phyloP scores from a whole-genome alignment of 2,888 invertebrate species.

The Camponotus fellah region DNA sequence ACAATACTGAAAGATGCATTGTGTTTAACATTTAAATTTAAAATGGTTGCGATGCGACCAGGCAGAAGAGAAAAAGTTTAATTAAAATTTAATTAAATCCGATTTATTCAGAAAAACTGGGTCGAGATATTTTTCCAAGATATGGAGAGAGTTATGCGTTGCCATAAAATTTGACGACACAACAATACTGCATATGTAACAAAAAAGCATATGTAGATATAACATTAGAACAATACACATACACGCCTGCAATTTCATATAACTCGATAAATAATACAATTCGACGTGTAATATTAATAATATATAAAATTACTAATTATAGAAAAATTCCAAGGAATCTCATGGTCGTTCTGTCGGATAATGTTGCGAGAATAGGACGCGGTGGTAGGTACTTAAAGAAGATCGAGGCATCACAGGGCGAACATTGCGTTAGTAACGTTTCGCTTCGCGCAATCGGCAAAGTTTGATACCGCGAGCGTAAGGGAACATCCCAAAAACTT shows the following conservation, averaged over 20 bases:
- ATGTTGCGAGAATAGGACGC: neutral
- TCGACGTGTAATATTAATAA: neutral
- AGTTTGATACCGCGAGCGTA: slow-evolving; percentile 53
- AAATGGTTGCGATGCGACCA: slow-evolving; percentile 5
- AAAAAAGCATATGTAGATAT: slow-evolving; percentile 10
- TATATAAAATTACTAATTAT: neutral
- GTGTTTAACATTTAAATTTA: slow-evolving; percentile 34
- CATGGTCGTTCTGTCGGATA: neutral
- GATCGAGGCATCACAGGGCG: slow-evolving; percentile 21
- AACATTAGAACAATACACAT: neutral
- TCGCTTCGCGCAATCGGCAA: slow-evolving; percentile 43
- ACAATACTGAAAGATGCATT: neutral
- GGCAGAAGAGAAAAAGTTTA: slow-evolving; percentile 21
- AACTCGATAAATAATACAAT: slow-evolving; percentile 3
- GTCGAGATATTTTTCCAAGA: slow-evolving; percentile 43
- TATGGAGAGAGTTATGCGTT: slow-evolving; percentile 1
- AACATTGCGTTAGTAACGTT: slow-evolving; percentile 41
- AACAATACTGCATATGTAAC: slow-evolving; percentile 4
- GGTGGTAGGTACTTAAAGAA: neutral
- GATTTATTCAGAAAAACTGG: slow-evolving; percentile 24
- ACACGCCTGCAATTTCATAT: neutral
- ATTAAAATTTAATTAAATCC: slow-evolving; percentile 52
- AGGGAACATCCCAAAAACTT: slow-evolving; percentile 52
- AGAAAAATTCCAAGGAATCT: neutral
- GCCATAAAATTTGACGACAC: slow-evolving; percentile 27